Percentiles rank a stretch among this genome's conserved stretches.
Evolutionary conservation across 2,113 vertebrate species (phyloP).

Genomic region (Hippocampus guttulatus): DNA sequence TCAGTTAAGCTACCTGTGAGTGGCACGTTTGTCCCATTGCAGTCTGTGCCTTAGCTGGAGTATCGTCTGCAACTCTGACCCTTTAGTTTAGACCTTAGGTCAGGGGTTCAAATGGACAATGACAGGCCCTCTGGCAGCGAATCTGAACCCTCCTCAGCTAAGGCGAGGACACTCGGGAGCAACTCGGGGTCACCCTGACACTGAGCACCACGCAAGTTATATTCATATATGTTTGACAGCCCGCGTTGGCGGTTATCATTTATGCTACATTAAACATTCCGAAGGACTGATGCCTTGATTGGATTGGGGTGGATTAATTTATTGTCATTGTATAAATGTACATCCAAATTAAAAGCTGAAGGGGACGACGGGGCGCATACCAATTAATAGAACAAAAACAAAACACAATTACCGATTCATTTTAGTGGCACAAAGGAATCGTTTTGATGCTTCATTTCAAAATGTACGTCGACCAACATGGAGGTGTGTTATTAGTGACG

Average conservation of each 20-base stretch:
- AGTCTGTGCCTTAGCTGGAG: constrained; percentile 30
- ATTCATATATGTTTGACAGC: constrained; percentile 53
- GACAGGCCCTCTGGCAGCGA: constrained; percentile 33
- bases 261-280: constrained; percentile 47
- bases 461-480: constrained; percentile 46
- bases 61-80: constrained; percentile 49
- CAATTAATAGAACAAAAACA: neutral
- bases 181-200: constrained; percentile 22
- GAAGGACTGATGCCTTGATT: constrained; percentile 39
- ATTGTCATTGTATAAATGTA: neutral
- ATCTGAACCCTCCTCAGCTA: constrained; percentile 48
- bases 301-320: constrained; percentile 14
- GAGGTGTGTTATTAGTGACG: constrained; percentile 39
- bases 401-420: constrained; percentile 44
- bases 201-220: constrained; percentile 18
- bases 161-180: constrained; percentile 32
- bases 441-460: constrained; percentile 45
- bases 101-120: constrained; percentile 56
- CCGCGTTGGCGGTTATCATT: constrained; percentile 48
- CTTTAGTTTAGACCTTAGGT: constrained; percentile 43
- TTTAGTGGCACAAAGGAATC: constrained; percentile 53
- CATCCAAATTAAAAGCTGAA: neutral
- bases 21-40: constrained; percentile 10
- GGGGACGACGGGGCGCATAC: neutral
- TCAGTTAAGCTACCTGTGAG: neutral